phyloP scores from a whole-genome alignment of 2,888 invertebrate species.

The Pandemis corylana region DNA sequence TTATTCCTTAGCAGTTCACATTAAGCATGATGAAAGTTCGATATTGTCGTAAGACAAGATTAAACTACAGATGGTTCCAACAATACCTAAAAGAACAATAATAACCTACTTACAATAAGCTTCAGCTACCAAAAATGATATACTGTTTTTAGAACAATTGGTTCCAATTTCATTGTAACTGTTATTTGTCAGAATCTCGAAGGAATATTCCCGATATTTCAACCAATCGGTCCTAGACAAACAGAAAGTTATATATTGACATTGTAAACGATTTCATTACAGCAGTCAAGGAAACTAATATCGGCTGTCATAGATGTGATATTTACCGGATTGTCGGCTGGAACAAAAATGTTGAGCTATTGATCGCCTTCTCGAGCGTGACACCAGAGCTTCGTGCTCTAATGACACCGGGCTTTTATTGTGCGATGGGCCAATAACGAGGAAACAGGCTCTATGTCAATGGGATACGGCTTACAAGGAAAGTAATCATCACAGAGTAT shows the following conservation, averaged over 20 bases:
- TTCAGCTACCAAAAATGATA: neutral
- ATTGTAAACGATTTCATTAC: conserved; percentile 44
- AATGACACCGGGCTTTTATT: conserved; percentile 51
- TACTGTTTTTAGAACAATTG: conserved; percentile 18
- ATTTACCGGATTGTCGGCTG: conserved; percentile 49
- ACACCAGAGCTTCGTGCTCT: conserved; percentile 56
- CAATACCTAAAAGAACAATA: no score
- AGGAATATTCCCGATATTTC: conserved; percentile 37
- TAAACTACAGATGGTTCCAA: no score
- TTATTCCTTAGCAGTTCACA: no score
- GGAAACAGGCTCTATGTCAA: conserved; percentile 15
- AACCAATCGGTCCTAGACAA: conserved; percentile 41
- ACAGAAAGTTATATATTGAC: conserved; percentile 37
- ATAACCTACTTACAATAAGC: no score
- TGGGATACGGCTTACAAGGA: conserved; percentile 23
- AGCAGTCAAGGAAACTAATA: conserved; percentile 41
- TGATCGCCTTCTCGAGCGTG: conserved; percentile 57
- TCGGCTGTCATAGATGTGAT: conserved; percentile 41
- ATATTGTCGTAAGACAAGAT: no score
- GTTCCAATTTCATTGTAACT: conserved; percentile 27
- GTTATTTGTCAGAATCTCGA: conserved; percentile 26
- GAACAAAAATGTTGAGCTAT: conserved; percentile 60
- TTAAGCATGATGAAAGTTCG: no score
- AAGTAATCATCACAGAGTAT: conserved; percentile 29
- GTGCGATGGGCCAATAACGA: conserved; percentile 11